These are phyloP conservation scores for Anoplolepis gracilipes DNA, from an alignment of 1,140 invertebrate genomes.

Conservation along the genomic window DNA sequence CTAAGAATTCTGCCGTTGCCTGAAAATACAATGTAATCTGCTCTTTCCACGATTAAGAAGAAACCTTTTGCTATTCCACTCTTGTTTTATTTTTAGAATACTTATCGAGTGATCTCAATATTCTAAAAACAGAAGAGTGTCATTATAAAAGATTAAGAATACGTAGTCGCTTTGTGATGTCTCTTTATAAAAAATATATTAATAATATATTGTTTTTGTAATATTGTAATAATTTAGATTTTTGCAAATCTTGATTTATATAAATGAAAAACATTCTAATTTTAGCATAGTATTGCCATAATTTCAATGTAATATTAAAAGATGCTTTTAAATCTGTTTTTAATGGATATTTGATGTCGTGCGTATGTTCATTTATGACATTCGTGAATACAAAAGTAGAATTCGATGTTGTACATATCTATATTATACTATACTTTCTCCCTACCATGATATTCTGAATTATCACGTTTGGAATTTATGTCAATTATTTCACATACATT, in stretches of 20 bases:
- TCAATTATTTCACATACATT: background rate
- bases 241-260: background rate
- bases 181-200: background rate
- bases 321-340: background rate
- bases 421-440: background rate
- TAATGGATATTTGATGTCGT: background rate
- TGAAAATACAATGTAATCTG: slow-evolving; percentile 33
- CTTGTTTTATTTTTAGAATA: slow-evolving; percentile 3
- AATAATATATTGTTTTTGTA: background rate
- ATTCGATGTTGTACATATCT: background rate
- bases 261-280: background rate
- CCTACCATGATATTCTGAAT: background rate
- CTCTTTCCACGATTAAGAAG: background rate
- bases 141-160: background rate
- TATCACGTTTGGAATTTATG: background rate
- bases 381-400: background rate
- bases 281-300: background rate
- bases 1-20: background rate
- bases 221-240: background rate
- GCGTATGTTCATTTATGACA: background rate
- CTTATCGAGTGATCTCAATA: background rate
- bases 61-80: background rate
- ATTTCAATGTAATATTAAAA: slow-evolving; percentile 19
- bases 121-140: background rate
- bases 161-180: too few species aligned